Percentiles rank a stretch among this genome's conserved stretches.
Evolutionary conservation across 2,888 invertebrate species (phyloP).

Genomic region (Lepidochitona cinerea): DNA sequence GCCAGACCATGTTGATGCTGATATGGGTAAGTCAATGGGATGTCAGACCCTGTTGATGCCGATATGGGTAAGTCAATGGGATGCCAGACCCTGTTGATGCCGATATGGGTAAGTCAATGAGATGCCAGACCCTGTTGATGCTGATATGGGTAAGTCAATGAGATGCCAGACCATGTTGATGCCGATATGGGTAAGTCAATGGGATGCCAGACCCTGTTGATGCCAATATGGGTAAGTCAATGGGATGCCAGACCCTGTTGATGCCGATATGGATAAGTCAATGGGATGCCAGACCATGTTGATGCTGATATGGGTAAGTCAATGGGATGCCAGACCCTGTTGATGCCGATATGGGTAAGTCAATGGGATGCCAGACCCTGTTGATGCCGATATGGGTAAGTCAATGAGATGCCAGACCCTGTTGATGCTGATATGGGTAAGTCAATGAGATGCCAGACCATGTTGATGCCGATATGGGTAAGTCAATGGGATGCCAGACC

Average conservation of each 20-base stretch:
- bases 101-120: no score
- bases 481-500: slow-evolving; percentile 85
- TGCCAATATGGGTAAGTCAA: background rate
- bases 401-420: background rate
- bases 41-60: no score
- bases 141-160: no score
- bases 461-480: slow-evolving; percentile 75
- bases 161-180: no score
- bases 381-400: background rate
- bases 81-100: no score
- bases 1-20: no score
- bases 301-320: slow-evolving; percentile 81
- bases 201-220: no score
- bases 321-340: background rate
- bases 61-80: no score
- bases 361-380: slow-evolving; percentile 75
- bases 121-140: no score
- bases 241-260: background rate
- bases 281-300: slow-evolving; percentile 88
- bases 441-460: slow-evolving; percentile 70
- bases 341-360: background rate
- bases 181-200: slow-evolving; percentile 78
- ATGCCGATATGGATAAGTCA: background rate
- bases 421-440: background rate
- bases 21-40: no score